Evolutionary conservation across 2,113 vertebrate genomes (phyloP), one percentile per base, ranked within the genome.

Genomic region (Fregetta grallaria): DNA sequence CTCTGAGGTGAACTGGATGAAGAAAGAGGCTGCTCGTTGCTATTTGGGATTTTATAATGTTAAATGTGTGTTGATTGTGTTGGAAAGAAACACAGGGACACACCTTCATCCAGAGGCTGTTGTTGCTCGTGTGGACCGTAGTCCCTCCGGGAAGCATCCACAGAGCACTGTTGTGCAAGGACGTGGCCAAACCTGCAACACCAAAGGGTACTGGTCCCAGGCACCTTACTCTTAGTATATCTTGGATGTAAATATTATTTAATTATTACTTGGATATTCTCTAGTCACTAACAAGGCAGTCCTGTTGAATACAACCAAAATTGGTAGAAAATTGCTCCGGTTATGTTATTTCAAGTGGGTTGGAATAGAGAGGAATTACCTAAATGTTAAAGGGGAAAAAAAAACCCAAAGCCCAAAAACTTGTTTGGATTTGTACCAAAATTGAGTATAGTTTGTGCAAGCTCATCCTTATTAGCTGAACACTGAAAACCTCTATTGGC

Each of bases 1-100:
- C 74, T 95, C 89, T 50, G 94, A 95, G 92, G 63, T 95, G 95
- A 91, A 92, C 30, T 76, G 81, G 89, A 13, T 87, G 87, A 76
- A 58, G 77, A n/a, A 73, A 50, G 76, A 55, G 71, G 74, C 75
- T 82, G 66, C 42, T 95, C 4, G 3, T 76, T 90, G 62, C 40
- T 91, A 17, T 52, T n/a, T 50, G 77, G 89, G 66, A 50, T 89
- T 59, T 76, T 85, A 27, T 36, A 53, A 34, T 4, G 34, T 85
- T 85, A 75, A 78, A 73, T 55, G 29, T 21, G 5, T 5, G 4
- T 19, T 79, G 73, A 13, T 42, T 3, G 1, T 74, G 47, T 44
- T 1, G 2, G 63, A 61, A 88, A 34, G 61, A 62, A 94, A 27
- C 23, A 9, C 3, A 61, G 45, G 29, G 34, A 22, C 59, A 2